Evolutionary conservation across 2,888 invertebrate genomes (phyloP), one percentile per base, ranked within the genome.

Genomic region (Plebejus anna): DNA sequence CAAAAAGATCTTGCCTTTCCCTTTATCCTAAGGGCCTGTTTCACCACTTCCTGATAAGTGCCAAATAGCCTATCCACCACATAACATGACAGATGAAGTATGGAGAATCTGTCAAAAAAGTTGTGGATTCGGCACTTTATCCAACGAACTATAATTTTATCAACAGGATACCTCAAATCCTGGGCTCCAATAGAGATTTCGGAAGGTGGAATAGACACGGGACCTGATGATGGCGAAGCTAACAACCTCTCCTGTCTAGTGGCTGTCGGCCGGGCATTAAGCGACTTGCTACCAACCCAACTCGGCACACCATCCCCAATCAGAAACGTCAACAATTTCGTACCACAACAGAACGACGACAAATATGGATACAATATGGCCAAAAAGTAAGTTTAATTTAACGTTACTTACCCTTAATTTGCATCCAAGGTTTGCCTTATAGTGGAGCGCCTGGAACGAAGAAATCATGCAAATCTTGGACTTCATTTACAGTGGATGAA

Each of bases 191-290:
- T 96, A 0, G 98, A 97, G 89, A 94, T 96, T 81, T 96, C 95
- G 1, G 92, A 96, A 66, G 96, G 96, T 78, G 96, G 79, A 75
- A 95, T 95, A 0, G 88, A 96, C 55, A 96, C 96, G 72, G 95
- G 86, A 5, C 94, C 94, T 51, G 94, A 93, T n/a, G 94, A 85
- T 82, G 90, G 82, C 3, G 91, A 90, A 0, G 86, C 87, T 1
- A 95, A 96, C 85, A 97, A 96, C 88, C 87, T 97, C 79, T 97
- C 97, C 47, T 98, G 98, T 89, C 94, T 98, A 75, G 98, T 98
- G 0, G 96, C 98, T 70, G 98, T 76, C 9, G 76, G 76, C 4
- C 76, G 76, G 7, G 76, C 66, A 7, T 7, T 76, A 6, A 76
- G 36, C 22, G 76, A 76, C n/a, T 13, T 76, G 42, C 36, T 22